phyloP scores from a whole-genome alignment of 2,113 vertebrate genomes.

The Boulengeromyrus knoepffleri region DNA sequence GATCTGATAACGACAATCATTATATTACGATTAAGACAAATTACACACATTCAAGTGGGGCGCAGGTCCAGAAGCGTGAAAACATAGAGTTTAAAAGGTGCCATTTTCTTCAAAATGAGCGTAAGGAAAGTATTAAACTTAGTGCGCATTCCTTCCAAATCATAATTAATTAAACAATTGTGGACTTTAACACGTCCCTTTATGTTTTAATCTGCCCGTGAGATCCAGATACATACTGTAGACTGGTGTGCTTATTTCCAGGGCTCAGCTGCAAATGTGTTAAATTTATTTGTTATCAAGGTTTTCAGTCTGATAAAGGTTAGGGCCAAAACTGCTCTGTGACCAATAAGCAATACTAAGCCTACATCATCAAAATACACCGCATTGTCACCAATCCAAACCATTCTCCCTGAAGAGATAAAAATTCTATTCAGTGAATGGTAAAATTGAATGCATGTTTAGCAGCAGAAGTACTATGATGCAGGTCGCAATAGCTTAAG shows the following conservation, averaged over 20 bases:
- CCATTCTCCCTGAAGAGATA: not conserved
- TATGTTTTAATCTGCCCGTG: not conserved
- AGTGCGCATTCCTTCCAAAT: not conserved
- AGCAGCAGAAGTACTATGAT: not conserved
- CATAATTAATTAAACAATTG: not conserved
- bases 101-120: not conserved
- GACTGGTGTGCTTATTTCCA: no score
- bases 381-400: not conserved
- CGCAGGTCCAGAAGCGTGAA: not conserved
- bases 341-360: not conserved
- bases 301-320: not conserved
- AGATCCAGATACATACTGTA: not conserved
- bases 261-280: not conserved
- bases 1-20: not conserved
- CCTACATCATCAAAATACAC: not conserved
- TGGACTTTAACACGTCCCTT: not conserved
- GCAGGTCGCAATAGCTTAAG: not conserved
- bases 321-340: not conserved
- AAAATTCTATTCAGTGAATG: not conserved
- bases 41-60: not conserved
- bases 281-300: not conserved
- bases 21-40: not conserved
- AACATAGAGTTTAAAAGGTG: not conserved
- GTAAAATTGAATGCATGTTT: not conserved
- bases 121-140: not conserved